Percentiles rank a stretch among this genome's conserved stretches.
Evolutionary conservation across 1,140 invertebrate genomes (phyloP).

Genomic region (Dysdera silvatica): DNA sequence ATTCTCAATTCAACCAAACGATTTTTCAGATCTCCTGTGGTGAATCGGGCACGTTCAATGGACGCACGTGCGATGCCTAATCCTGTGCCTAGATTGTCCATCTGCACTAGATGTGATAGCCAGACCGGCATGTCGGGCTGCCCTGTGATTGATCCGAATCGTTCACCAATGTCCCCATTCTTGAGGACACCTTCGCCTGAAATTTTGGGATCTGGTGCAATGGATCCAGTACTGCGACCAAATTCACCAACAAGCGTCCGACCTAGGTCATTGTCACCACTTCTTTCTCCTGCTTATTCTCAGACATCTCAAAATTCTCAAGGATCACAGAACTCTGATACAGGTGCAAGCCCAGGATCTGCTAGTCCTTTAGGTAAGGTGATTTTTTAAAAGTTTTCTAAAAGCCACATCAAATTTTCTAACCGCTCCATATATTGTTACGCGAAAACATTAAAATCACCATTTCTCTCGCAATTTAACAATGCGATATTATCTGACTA

Average conservation of each 20-base stretch:
- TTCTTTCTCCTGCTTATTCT: constrained; percentile 25
- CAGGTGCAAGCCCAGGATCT: constrained; percentile 10
- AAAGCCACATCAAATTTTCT: too few species aligned
- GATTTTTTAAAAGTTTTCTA: too few species aligned
- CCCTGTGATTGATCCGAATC: neutral
- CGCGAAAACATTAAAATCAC: too few species aligned
- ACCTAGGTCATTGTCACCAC: constrained; percentile 22
- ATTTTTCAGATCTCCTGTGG: constrained; percentile 18
- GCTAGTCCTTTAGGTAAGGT: constrained; percentile 24
- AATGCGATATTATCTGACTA: too few species aligned
- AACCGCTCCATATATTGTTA: too few species aligned
- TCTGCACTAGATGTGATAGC: constrained; percentile 17
- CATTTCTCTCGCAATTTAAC: too few species aligned
- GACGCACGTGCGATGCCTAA: constrained; percentile 26
- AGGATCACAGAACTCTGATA: constrained; percentile 13
- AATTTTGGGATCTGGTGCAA: neutral
- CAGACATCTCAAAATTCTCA: constrained; percentile 17
- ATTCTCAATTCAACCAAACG: too few species aligned
- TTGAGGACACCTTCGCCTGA: constrained; percentile 23
- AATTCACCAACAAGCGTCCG: constrained; percentile 5
- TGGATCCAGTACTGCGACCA: constrained; percentile 16
- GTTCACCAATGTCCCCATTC: neutral
- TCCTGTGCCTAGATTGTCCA: constrained; percentile 19
- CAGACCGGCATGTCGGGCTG: constrained; percentile 5
- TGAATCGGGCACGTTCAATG: constrained; percentile 26